Conservation (phyloP, 2,797 vertebrate genomes). For the Coracias cyanogaster region DNA sequence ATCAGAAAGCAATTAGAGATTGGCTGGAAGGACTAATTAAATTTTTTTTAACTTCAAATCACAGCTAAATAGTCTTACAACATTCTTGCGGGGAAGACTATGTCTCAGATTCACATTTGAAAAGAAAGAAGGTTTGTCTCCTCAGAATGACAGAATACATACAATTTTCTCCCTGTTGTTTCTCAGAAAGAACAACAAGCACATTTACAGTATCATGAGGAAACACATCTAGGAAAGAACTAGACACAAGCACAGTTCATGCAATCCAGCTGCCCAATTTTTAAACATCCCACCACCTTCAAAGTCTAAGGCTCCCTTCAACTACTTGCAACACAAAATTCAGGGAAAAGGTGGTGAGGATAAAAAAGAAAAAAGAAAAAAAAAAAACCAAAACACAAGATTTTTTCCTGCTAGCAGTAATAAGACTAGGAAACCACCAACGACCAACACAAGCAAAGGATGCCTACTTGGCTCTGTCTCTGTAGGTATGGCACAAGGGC, state of each 20-base stretch:
- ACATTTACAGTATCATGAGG: not conserved
- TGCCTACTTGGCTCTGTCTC: not conserved
- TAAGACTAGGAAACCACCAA: not conserved
- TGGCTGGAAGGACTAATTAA: constrained; percentile 10
- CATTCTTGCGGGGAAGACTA: not conserved
- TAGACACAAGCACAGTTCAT: not conserved
- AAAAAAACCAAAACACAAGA: rapidly evolving
- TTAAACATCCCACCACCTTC: not conserved
- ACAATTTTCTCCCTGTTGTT: not conserved
- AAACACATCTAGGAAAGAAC: not conserved
- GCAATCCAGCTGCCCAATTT: not conserved
- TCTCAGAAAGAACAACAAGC: not conserved
- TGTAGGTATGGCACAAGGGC: not conserved
- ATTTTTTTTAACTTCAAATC: constrained; percentile 12
- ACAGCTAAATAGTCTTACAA: not conserved
- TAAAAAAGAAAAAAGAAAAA: not conserved
- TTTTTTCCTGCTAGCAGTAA: not conserved
- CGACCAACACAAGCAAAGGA: not conserved
- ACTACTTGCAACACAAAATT: not conserved
- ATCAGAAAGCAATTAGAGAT: constrained; percentile 50
- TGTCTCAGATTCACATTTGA: not conserved
- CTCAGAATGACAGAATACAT: not conserved
- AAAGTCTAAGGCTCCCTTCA: not conserved
- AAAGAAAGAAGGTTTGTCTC: not conserved
- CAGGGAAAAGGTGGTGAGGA: not conserved